Conservation (phyloP, 2,113 vertebrate genomes). For the Zingel zingel region DNA sequence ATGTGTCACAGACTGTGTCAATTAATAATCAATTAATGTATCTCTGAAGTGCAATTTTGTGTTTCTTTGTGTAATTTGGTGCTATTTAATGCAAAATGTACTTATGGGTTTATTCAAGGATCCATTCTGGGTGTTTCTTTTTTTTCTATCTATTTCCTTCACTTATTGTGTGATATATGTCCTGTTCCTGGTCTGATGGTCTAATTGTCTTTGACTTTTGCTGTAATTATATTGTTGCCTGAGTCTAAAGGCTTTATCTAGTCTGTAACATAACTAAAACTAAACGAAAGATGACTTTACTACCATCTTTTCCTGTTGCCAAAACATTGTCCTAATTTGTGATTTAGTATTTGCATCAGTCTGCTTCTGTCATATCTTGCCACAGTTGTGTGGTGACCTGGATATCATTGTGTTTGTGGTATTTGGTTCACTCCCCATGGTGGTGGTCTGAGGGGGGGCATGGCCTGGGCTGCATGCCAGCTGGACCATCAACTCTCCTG, state of each 20-base stretch:
- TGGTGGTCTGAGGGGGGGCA: conserved; percentile 34
- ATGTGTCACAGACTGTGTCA: not conserved
- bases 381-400: conserved; percentile 57
- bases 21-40: too few relatives aligned
- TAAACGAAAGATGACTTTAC: not conserved
- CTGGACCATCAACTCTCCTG: conserved; percentile 56
- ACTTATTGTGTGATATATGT: not conserved
- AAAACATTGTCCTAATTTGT: not conserved
- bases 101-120: not conserved
- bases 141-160: not conserved
- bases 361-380: conserved; percentile 24
- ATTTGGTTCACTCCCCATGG: conserved; percentile 32
- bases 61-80: too few relatives aligned
- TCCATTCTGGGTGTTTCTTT: not conserved
- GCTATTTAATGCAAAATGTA: not conserved
- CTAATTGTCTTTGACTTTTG: not conserved
- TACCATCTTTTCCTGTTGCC: not conserved
- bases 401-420: conserved; percentile 48
- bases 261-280: not conserved
- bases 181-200: not conserved
- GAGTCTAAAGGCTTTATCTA: not conserved
- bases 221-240: not conserved
- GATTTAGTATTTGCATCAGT: not conserved
- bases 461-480: conserved; percentile 56
- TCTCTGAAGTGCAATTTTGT: too few relatives aligned